Percentiles rank a stretch among this genome's conserved stretches.
phyloP scores from a whole-genome alignment of 64 coral and sea anemone genomes.

The Cladopsammia gracilis region DNA sequence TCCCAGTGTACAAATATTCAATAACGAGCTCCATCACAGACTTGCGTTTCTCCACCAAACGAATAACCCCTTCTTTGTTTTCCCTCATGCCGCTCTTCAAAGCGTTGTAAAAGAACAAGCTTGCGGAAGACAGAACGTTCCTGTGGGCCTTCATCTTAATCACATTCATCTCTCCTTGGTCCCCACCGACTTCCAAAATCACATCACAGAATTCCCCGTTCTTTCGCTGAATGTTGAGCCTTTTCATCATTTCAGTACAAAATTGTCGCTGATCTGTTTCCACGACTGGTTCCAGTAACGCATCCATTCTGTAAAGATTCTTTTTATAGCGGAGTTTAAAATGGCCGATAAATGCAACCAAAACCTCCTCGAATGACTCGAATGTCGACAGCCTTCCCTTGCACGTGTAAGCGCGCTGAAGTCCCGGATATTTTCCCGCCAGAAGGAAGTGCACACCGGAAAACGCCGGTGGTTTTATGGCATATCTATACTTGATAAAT shows the following conservation, averaged over 20 bases:
- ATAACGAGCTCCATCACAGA: slow-evolving; percentile 35
- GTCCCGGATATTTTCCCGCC: too few relatives aligned
- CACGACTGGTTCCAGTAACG: too few relatives aligned
- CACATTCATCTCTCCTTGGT: too few relatives aligned
- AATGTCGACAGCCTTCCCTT: too few relatives aligned
- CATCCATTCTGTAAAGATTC: too few relatives aligned
- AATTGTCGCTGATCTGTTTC: background rate
- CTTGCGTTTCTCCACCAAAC: background rate
- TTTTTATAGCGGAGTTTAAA: too few relatives aligned
- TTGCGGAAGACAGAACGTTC: slow-evolving; percentile 21
- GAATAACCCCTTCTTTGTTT: slow-evolving; percentile 41
- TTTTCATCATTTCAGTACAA: background rate
- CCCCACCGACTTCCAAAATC: background rate
- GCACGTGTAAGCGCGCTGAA: too few relatives aligned
- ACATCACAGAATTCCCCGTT: slow-evolving; percentile 18
- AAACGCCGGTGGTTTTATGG: too few relatives aligned
- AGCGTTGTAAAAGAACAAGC: slow-evolving; percentile 45
- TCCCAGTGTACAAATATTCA: slow-evolving; percentile 43
- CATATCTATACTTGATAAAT: too few relatives aligned
- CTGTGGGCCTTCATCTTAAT: slow-evolving; percentile 20
- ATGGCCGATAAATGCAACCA: too few relatives aligned
- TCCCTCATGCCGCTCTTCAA: slow-evolving; percentile 23
- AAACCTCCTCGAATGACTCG: too few relatives aligned
- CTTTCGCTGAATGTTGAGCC: slow-evolving; percentile 4
- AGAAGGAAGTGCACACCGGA: too few relatives aligned